Evolutionary conservation across 2,888 invertebrate species (phyloP).

Genomic region (Scaptomyza caliginosa): DNA sequence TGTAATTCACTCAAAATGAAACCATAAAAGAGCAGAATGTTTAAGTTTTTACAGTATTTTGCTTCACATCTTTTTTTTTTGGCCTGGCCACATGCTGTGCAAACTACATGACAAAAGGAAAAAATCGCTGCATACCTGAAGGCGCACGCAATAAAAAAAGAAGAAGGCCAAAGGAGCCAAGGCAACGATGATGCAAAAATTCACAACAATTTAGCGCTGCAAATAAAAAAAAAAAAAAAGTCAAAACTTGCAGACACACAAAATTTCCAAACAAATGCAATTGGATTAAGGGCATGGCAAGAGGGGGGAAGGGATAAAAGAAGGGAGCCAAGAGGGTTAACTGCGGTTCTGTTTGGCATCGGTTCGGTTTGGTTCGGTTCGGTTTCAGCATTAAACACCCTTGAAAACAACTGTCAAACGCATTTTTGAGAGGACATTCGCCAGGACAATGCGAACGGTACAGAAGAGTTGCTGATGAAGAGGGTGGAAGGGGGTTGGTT

Average conservation of each 20-base stretch:
- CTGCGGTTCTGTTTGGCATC: slow-evolving; percentile 14
- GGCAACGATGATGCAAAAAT: slow-evolving; percentile 22
- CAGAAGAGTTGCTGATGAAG: background rate
- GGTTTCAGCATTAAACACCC: slow-evolving; percentile 71
- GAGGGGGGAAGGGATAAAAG: background rate
- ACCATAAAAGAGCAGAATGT: slow-evolving; percentile 38
- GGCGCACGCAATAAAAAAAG: slow-evolving; percentile 47
- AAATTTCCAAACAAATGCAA: slow-evolving; percentile 23
- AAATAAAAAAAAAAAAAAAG: slow-evolving; percentile 2
- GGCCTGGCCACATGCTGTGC: slow-evolving; percentile 10
- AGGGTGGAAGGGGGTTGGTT: background rate
- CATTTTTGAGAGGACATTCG: slow-evolving; percentile 63
- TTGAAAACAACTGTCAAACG: slow-evolving; percentile 81
- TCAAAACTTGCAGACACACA: background rate
- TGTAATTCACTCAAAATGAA: slow-evolving; percentile 58
- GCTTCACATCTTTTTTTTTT: slow-evolving; percentile 13
- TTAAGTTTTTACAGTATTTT: slow-evolving; percentile 27
- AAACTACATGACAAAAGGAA: background rate
- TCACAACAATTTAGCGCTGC: slow-evolving; percentile 27
- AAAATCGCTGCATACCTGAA: slow-evolving; percentile 63
- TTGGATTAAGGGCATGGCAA: slow-evolving; percentile 1
- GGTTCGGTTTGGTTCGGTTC: slow-evolving; percentile 10
- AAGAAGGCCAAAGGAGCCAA: slow-evolving; percentile 9
- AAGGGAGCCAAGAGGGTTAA: background rate
- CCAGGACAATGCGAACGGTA: slow-evolving; percentile 17